Conservation (phyloP, 1,140 invertebrate species). For the Vanessa tameamea region DNA sequence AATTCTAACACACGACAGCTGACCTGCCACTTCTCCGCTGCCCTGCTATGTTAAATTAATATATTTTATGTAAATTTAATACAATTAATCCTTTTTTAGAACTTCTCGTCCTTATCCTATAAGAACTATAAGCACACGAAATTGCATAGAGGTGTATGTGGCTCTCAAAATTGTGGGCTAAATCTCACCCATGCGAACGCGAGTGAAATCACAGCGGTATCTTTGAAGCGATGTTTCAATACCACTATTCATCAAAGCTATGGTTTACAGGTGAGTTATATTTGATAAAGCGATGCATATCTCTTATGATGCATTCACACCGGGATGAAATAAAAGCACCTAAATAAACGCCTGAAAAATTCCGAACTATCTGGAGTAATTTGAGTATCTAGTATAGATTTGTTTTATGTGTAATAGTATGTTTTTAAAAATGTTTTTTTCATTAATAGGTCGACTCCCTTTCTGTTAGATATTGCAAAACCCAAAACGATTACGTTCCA, state of each 20-base stretch:
- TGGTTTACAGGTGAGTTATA: conserved; percentile 59
- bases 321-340: too few relatives aligned
- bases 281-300: background rate
- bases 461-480: conserved; percentile 72
- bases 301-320: background rate
- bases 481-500: conserved; percentile 57
- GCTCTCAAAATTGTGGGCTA: conserved; percentile 61
- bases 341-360: too few relatives aligned
- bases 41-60: too few relatives aligned
- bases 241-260: conserved; percentile 58
- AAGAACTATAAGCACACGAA: conserved; percentile 68
- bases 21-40: too few relatives aligned
- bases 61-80: too few relatives aligned
- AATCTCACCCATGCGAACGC: conserved; percentile 60
- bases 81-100: conserved; percentile 45
- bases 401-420: background rate
- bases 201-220: conserved; percentile 42
- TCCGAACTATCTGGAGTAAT: too few relatives aligned
- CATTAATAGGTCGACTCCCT: conserved; percentile 57
- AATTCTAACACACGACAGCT: too few relatives aligned
- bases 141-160: conserved; percentile 67
- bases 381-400: too few relatives aligned
- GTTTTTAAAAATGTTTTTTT: background rate
- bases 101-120: conserved; percentile 62
- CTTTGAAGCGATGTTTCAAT: conserved; percentile 63